Conservation (phyloP, 2,888 invertebrate genomes). For the Tubiluchus corallicola region DNA sequence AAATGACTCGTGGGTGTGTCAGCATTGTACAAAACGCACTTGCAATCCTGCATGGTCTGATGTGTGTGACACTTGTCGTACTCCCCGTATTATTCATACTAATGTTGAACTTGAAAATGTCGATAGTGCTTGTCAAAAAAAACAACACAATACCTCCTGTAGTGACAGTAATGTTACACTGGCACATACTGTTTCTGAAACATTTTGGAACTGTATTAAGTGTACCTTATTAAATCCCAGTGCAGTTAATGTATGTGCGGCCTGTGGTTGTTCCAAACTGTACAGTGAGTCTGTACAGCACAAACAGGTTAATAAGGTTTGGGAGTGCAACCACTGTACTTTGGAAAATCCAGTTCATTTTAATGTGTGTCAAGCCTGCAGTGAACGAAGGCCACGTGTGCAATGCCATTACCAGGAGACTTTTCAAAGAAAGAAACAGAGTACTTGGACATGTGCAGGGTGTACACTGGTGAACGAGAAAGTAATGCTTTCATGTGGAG, state of each 20-base stretch:
- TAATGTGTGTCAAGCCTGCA: constrained; percentile 19
- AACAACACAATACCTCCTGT: too few relatives aligned
- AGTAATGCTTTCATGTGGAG: constrained; percentile 22
- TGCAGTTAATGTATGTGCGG: constrained; percentile 51
- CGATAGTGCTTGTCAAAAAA: too few relatives aligned
- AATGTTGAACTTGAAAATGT: not conserved
- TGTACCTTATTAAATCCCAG: constrained; percentile 66
- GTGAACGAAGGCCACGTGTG: constrained; percentile 8
- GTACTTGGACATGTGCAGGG: constrained; percentile 22
- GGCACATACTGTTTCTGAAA: constrained; percentile 34
- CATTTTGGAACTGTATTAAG: constrained; percentile 58
- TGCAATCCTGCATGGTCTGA: constrained; percentile 63
- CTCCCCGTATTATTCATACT: constrained; percentile 18
- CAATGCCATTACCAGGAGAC: too few relatives aligned
- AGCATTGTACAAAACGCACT: constrained; percentile 68
- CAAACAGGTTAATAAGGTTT: constrained; percentile 21
- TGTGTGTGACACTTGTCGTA: constrained; percentile 62
- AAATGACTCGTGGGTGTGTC: constrained; percentile 52
- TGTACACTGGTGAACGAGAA: constrained; percentile 25
- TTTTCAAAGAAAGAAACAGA: too few relatives aligned
- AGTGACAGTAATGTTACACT: not conserved
- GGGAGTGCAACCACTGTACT: constrained; percentile 63
- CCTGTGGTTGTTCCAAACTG: constrained; percentile 65
- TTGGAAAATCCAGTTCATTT: constrained; percentile 28
- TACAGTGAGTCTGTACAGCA: constrained; percentile 40